Evolutionary conservation across 1,140 invertebrate species (phyloP).

Genomic region (Melitaea cinxia): DNA sequence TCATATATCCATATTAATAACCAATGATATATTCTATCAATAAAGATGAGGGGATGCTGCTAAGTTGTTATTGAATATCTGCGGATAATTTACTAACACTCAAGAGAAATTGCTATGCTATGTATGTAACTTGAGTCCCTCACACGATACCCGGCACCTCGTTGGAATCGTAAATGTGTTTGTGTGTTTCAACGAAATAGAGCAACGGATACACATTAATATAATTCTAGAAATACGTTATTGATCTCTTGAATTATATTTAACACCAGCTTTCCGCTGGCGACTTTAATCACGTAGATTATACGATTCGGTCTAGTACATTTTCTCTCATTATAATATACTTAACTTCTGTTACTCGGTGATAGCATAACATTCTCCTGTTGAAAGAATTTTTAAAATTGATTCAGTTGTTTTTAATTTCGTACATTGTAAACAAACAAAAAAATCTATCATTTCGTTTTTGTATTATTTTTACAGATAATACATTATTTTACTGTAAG

Average conservation of each 20-base stretch:
- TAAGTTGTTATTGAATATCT: slow-evolving; percentile 17
- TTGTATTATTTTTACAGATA: no score
- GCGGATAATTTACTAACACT: slow-evolving; percentile 14
- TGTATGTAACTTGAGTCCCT: slow-evolving; percentile 10
- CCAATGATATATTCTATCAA: slow-evolving; percentile 1
- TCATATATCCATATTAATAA: slow-evolving; percentile 12
- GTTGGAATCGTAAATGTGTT: not conserved
- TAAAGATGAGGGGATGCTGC: slow-evolving; percentile 5
- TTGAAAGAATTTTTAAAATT: no score
- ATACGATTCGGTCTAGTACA: no score
- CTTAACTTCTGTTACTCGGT: no score
- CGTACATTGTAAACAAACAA: no score
- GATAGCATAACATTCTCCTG: no score
- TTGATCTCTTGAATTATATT: not conserved
- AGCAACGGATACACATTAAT: not conserved
- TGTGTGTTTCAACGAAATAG: not conserved
- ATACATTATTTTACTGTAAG: no score
- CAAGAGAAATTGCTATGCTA: slow-evolving; percentile 7
- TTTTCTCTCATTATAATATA: no score
- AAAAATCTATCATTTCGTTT: no score
- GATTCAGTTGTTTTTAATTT: no score
- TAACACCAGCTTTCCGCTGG: not conserved
- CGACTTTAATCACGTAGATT: not conserved
- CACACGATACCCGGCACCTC: not conserved
- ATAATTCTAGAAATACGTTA: not conserved